Percentiles rank a stretch among this genome's conserved stretches.
These are phyloP conservation scores for Hylia prasina DNA, from an alignment of 2,113 vertebrate species.

Conservation along the genomic window DNA sequence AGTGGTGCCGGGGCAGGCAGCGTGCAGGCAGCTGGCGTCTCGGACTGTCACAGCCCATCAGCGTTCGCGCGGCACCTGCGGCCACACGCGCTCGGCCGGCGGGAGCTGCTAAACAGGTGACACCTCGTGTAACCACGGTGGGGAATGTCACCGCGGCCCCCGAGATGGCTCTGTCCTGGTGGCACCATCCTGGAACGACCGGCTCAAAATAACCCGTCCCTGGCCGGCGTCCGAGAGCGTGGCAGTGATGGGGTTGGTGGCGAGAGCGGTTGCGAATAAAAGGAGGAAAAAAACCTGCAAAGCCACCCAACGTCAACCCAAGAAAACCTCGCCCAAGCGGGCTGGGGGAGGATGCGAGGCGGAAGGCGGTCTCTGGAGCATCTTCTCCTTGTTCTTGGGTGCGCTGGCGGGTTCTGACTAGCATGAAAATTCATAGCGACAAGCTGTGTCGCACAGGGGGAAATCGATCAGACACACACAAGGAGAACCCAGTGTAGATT, in stretches of 20 bases:
- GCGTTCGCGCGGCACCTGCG: constrained; percentile 82
- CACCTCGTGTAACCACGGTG: constrained; percentile 58
- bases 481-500: constrained; percentile 89
- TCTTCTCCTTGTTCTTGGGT: constrained; percentile 72
- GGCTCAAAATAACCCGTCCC: constrained; percentile 16
- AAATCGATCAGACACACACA: constrained; percentile 99
- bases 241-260: fast-evolving
- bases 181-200: background rate
- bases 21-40: constrained; percentile 76
- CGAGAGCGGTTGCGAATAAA: background rate
- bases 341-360: constrained; percentile 20
- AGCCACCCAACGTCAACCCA: background rate
- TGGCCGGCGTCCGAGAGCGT: background rate
- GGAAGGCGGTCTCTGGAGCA: constrained; percentile 34
- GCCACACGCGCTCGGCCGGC: constrained; percentile 70
- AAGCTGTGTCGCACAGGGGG: constrained; percentile 89
- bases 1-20: constrained; percentile 65
- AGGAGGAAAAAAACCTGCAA: background rate
- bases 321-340: constrained; percentile 7
- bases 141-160: constrained; percentile 55
- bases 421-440: constrained; percentile 96
- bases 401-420: constrained; percentile 81
- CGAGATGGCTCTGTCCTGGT: background rate
- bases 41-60: constrained; percentile 86
- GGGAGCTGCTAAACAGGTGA: constrained; percentile 85